phyloP scores from a whole-genome alignment of 2,888 invertebrate genomes.

The Archaeoteleia sp. region DNA sequence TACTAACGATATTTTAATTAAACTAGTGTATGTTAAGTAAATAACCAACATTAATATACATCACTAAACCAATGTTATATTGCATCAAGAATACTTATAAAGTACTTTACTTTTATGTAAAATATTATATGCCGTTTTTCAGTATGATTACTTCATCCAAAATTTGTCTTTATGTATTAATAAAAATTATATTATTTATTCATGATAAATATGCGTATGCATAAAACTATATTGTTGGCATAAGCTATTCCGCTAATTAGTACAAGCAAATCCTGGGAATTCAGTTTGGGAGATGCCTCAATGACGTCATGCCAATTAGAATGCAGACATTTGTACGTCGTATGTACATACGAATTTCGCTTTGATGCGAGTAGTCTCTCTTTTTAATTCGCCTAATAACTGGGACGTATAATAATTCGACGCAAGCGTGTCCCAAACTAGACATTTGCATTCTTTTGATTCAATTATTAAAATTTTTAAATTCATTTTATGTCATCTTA shows the following conservation, averaged over 20 bases:
- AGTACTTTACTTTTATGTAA: too few species aligned
- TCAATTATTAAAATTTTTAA: neutral
- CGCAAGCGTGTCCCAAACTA: neutral
- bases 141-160: too few species aligned
- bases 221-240: slow-evolving; percentile 13
- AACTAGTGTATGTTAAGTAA: too few species aligned
- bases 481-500: too few species aligned
- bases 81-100: too few species aligned
- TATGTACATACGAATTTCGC: slow-evolving; percentile 23
- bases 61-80: too few species aligned
- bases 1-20: too few species aligned
- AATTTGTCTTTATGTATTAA: too few species aligned
- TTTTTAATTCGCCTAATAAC: slow-evolving; percentile 41
- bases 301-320: slow-evolving; percentile 48
- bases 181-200: slow-evolving; percentile 13
- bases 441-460: slow-evolving; percentile 5
- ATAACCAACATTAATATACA: too few species aligned
- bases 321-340: slow-evolving; percentile 22
- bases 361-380: slow-evolving; percentile 30
- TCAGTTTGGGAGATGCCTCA: slow-evolving; percentile 20
- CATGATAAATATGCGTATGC: slow-evolving; percentile 25
- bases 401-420: slow-evolving; percentile 18
- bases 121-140: too few species aligned
- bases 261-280: slow-evolving; percentile 35
- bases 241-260: slow-evolving; percentile 27